phyloP scores from a whole-genome alignment of 2,888 invertebrate species.

The Julus scanicus region DNA sequence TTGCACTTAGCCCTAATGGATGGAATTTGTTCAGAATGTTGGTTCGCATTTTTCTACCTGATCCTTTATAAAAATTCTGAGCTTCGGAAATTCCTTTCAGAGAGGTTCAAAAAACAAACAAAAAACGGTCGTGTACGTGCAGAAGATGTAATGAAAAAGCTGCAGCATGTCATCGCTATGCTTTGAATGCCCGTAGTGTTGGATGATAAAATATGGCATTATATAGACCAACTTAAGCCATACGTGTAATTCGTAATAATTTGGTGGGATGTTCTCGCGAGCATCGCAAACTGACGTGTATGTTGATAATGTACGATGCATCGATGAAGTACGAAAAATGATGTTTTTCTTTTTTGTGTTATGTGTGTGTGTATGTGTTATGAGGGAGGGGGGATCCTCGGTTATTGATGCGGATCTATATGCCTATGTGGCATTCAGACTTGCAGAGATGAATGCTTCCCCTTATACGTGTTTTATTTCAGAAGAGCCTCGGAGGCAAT shows the following conservation, averaged over 20 bases:
- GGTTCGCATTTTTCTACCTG: constrained; percentile 20
- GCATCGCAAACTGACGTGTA: neutral
- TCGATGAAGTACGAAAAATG: neutral
- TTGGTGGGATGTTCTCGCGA: neutral
- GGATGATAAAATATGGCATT: neutral
- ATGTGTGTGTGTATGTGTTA: neutral
- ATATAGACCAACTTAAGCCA: neutral
- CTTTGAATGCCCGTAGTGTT: neutral
- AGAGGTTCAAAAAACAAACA: constrained; percentile 21
- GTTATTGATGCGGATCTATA: constrained; percentile 18
- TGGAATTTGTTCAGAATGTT: constrained; percentile 15
- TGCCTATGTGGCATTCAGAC: neutral
- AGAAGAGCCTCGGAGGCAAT: neutral
- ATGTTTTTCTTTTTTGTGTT: neutral
- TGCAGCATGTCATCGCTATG: neutral
- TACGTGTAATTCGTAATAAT: constrained; percentile 5
- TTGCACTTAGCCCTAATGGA: neutral
- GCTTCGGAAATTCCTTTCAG: constrained; percentile 30
- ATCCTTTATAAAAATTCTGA: constrained; percentile 11
- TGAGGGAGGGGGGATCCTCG: neutral
- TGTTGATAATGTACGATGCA: neutral
- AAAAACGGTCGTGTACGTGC: neutral
- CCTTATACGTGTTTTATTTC: neutral
- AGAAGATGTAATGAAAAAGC: constrained; percentile 1
- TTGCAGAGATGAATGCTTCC: neutral